These are phyloP conservation scores for Leucopsar rothschildi DNA, from an alignment of 2,113 vertebrate species.

Conservation along the genomic window DNA sequence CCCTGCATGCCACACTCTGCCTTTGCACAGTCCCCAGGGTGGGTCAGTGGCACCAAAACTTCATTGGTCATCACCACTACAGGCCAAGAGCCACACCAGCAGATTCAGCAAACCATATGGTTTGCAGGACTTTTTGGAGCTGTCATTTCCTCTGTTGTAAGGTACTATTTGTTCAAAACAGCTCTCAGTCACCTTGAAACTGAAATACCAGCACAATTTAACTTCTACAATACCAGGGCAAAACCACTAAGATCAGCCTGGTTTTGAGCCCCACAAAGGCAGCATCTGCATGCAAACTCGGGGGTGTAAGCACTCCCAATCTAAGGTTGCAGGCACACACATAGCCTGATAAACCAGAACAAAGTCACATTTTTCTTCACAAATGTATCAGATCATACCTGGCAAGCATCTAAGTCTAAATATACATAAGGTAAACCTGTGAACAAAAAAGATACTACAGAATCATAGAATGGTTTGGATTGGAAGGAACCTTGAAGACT, in stretches of 20 bases:
- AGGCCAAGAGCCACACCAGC: background rate
- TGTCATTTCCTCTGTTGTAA: background rate
- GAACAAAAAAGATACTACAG: background rate
- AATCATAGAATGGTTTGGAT: background rate
- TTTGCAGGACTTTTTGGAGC: background rate
- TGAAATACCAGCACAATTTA: background rate
- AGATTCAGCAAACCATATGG: background rate
- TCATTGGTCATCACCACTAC: fast-evolving
- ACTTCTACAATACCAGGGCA: background rate
- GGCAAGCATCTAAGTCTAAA: background rate
- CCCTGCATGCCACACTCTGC: background rate
- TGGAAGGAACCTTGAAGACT: background rate
- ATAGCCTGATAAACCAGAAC: background rate
- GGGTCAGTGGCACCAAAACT: background rate
- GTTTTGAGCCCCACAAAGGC: background rate
- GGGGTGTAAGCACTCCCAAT: background rate
- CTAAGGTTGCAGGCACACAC: background rate
- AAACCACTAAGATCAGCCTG: background rate
- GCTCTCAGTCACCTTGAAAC: background rate
- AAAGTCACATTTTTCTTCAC: fast-evolving
- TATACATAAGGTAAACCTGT: background rate
- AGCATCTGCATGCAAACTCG: background rate
- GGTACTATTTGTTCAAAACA: background rate
- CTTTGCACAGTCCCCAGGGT: background rate
- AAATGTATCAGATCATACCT: background rate